Conservation (phyloP, 2,113 vertebrate genomes). For the Centrocercus urophasianus region DNA sequence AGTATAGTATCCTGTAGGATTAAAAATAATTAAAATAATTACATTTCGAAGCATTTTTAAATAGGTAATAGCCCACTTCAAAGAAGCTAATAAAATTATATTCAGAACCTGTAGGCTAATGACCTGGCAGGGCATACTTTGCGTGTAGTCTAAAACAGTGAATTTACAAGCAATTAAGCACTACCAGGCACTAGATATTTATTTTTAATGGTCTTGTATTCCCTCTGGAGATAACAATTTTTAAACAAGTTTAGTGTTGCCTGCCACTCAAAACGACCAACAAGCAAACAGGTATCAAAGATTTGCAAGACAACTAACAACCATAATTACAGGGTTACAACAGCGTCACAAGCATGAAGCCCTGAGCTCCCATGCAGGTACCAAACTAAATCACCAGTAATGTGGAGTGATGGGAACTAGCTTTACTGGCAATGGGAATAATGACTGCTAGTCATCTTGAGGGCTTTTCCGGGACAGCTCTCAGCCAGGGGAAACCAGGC, state of each 20-base stretch:
- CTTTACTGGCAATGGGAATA: neutral
- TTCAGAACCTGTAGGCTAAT: constrained; percentile 53
- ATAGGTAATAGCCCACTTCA: constrained; percentile 61
- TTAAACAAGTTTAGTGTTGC: neutral
- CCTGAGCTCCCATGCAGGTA: neutral
- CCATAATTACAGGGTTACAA: fast-evolving
- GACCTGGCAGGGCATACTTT: constrained; percentile 26
- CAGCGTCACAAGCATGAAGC: fast-evolving
- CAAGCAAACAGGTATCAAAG: neutral
- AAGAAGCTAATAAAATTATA: constrained; percentile 54
- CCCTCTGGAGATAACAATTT: neutral
- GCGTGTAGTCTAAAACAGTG: constrained; percentile 9
- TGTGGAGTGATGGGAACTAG: neutral
- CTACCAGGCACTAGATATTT: neutral
- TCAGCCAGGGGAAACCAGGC: neutral
- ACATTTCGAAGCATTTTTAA: constrained; percentile 70
- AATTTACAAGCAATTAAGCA: constrained; percentile 54
- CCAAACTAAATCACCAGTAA: neutral
- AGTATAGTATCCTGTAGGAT: constrained; percentile 74
- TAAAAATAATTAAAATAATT: constrained; percentile 73
- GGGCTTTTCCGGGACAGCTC: neutral
- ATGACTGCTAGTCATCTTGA: neutral
- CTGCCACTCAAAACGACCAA: neutral
- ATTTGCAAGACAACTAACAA: neutral
- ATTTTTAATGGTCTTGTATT: neutral